Evolutionary conservation across 2,797 vertebrate genomes (phyloP).

Genomic region (Amblyraja radiata): DNA sequence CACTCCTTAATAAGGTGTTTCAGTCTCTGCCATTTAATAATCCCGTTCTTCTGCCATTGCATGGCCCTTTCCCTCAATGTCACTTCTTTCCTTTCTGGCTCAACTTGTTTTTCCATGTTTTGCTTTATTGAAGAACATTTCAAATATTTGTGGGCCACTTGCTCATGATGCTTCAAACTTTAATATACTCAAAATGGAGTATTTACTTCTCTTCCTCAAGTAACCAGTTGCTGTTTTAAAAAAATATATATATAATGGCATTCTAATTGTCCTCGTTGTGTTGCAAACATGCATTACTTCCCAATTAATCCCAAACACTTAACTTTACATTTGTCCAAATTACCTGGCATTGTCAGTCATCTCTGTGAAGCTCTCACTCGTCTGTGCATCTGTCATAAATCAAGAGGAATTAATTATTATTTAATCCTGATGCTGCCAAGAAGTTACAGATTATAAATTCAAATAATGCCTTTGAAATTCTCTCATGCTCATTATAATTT

Average conservation of each 20-base stretch:
- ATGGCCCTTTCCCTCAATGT: neutral
- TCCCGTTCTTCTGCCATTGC: neutral
- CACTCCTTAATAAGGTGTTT: neutral
- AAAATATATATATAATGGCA: neutral
- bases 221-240: neutral
- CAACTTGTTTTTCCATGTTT: neutral
- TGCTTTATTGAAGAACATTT: neutral
- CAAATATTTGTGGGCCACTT: neutral
- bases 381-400: constrained; percentile 48
- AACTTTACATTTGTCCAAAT: constrained; percentile 41
- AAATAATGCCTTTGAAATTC: neutral
- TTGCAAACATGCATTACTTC: too few species aligned
- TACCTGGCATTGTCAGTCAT: constrained; percentile 54
- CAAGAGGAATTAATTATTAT: neutral
- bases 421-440: neutral
- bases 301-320: neutral
- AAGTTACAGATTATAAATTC: neutral
- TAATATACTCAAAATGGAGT: too few species aligned
- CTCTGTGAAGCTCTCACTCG: constrained; percentile 44
- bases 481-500: neutral
- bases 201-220: neutral
- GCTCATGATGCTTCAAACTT: neutral
- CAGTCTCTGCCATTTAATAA: neutral
- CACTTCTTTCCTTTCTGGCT: neutral
- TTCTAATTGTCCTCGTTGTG: neutral